A percentile compares a stretch with the other conserved stretches of the same genome.
Conservation (phyloP, 1,140 invertebrate genomes). For the Rhizoglyphus robini region DNA sequence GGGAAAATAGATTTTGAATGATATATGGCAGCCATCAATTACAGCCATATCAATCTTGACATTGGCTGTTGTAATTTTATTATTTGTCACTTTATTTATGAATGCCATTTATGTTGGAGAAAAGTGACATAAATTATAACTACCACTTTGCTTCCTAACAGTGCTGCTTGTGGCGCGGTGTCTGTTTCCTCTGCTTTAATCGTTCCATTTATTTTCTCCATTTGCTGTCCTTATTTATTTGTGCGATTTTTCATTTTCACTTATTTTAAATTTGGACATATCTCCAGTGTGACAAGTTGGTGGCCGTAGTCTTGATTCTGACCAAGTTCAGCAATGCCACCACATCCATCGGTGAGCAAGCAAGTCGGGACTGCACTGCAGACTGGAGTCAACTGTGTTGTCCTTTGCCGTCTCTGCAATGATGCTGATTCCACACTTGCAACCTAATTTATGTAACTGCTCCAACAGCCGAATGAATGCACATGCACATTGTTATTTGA, state of each 20-base stretch:
- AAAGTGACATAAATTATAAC: not conserved
- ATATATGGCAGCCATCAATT: slow-evolving; percentile 1
- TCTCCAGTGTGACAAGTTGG: not conserved
- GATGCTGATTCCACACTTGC: not conserved
- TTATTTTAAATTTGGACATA: not conserved
- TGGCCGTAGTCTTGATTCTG: too few relatives aligned
- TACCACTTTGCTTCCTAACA: not conserved
- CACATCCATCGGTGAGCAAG: too few relatives aligned
- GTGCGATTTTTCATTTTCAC: not conserved
- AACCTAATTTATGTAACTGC: slow-evolving; percentile 8
- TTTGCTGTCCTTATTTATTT: not conserved
- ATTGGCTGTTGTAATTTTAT: not conserved
- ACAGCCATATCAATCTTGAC: slow-evolving; percentile 1
- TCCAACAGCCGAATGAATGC: not conserved
- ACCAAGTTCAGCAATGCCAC: too few relatives aligned
- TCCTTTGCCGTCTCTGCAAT: too few relatives aligned
- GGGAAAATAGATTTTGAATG: too few relatives aligned
- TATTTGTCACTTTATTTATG: slow-evolving; percentile 1
- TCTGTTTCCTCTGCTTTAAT: too few relatives aligned
- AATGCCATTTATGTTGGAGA: not conserved
- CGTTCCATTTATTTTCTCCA: not conserved
- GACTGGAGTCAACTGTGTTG: too few relatives aligned
- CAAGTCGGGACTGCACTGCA: too few relatives aligned
- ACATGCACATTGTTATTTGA: slow-evolving; percentile 5
- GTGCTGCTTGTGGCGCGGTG: too few relatives aligned